phyloP scores from a whole-genome alignment of 2,888 invertebrate genomes.

The Holacanthella duospinosa region DNA sequence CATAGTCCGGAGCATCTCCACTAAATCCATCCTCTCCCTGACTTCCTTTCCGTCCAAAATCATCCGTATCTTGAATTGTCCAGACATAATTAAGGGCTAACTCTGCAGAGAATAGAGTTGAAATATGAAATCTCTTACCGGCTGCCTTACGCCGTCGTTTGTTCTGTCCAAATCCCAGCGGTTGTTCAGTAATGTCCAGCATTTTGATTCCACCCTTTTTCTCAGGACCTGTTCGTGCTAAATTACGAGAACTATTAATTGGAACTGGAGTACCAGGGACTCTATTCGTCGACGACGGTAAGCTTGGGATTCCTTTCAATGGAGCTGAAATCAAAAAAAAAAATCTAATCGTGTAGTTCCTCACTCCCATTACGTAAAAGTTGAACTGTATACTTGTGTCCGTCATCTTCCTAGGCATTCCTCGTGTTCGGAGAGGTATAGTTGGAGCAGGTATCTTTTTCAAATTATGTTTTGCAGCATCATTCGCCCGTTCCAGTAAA shows the following conservation, averaged over 20 bases:
- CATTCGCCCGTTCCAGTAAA: slow-evolving; percentile 78
- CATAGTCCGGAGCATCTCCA: slow-evolving; percentile 64
- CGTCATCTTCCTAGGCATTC: slow-evolving; percentile 92
- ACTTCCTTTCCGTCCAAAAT: neutral
- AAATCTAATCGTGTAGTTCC: neutral
- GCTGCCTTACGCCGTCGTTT: slow-evolving; percentile 78
- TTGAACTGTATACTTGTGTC: slow-evolving; percentile 64
- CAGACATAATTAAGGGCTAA: neutral
- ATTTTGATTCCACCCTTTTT: slow-evolving; percentile 90
- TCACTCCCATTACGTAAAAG: neutral
- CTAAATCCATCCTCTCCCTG: slow-evolving; percentile 34
- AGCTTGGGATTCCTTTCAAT: slow-evolving; percentile 79
- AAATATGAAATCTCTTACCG: slow-evolving; percentile 44
- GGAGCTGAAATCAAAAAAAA: slow-evolving; percentile 54
- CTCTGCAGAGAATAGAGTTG: neutral
- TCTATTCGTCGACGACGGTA: slow-evolving; percentile 60
- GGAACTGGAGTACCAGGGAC: slow-evolving; percentile 45
- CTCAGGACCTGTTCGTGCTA: slow-evolving; percentile 55
- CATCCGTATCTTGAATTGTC: neutral
- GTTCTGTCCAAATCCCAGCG: slow-evolving; percentile 68
- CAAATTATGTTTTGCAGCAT: slow-evolving; percentile 62
- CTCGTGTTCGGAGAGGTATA: slow-evolving; percentile 72
- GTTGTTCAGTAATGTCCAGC: slow-evolving; percentile 86
- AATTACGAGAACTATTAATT: slow-evolving; percentile 46
- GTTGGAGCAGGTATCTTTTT: slow-evolving; percentile 81